Percentiles rank a stretch among this genome's conserved stretches.
Evolutionary conservation across 2,888 invertebrate genomes (phyloP).

Genomic region (Ptychoptera albimana): DNA sequence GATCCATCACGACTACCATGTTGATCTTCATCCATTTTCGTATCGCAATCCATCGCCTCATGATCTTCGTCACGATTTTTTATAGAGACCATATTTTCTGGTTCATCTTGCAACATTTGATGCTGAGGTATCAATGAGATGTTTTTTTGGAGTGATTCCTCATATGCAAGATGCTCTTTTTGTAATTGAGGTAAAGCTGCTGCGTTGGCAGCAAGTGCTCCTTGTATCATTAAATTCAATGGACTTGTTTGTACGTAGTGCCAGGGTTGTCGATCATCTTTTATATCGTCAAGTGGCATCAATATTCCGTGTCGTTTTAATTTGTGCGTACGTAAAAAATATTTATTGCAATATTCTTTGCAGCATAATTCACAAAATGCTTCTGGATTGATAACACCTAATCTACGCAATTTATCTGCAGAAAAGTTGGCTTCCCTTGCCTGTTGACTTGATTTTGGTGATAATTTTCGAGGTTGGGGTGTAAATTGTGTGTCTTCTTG

Average conservation of each 20-base stretch:
- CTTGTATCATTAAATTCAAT: slow-evolving; percentile 50
- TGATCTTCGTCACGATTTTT: too few relatives aligned
- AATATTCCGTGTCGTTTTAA: slow-evolving; percentile 82
- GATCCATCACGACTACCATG: too few relatives aligned
- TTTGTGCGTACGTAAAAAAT: slow-evolving; percentile 82
- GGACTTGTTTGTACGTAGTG: slow-evolving; percentile 53
- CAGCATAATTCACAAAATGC: slow-evolving; percentile 90
- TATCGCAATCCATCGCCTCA: too few relatives aligned
- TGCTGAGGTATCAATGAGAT: too few relatives aligned
- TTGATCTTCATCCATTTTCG: too few relatives aligned
- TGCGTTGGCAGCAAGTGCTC: too few relatives aligned
- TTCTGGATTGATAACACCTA: slow-evolving; percentile 71
- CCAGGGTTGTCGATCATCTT: slow-evolving; percentile 20
- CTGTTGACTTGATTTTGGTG: slow-evolving; percentile 43
- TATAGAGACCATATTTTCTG: too few relatives aligned
- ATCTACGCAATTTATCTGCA: slow-evolving; percentile 53
- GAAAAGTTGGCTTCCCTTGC: slow-evolving; percentile 57
- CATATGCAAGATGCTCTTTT: too few relatives aligned
- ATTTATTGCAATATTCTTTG: slow-evolving; percentile 86
- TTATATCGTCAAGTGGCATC: slow-evolving; percentile 40
- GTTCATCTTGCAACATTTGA: too few relatives aligned
- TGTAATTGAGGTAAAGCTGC: too few relatives aligned
- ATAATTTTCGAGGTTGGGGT: slow-evolving; percentile 39
- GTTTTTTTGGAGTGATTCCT: too few relatives aligned
- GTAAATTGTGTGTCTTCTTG: slow-evolving; percentile 32